Conservation (phyloP, 2,888 invertebrate genomes). For the Apeira syringaria region DNA sequence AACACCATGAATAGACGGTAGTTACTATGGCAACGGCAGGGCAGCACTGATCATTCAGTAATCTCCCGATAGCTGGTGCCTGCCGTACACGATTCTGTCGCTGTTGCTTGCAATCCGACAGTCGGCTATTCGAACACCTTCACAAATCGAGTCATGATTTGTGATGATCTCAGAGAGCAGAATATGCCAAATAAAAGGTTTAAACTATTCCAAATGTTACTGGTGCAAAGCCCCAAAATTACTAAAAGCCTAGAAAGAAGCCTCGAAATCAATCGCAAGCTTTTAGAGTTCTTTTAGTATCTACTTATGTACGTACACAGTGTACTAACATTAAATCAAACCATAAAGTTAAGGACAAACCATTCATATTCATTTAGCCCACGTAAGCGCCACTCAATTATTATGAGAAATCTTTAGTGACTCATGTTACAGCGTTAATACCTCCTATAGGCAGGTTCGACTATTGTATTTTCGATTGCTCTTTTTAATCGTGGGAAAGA, state of each 20-base stretch:
- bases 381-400: slow-evolving; percentile 5
- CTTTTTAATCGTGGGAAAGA: slow-evolving; percentile 38
- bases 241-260: too few relatives aligned
- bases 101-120: neutral
- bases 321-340: too few relatives aligned
- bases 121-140: neutral
- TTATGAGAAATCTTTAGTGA: slow-evolving; percentile 19
- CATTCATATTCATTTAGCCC: slow-evolving; percentile 6
- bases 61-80: slow-evolving; percentile 51
- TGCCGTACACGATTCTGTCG: neutral
- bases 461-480: slow-evolving; percentile 30
- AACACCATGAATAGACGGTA: slow-evolving; percentile 58
- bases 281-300: too few relatives aligned
- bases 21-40: neutral
- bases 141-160: neutral
- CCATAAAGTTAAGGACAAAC: too few relatives aligned
- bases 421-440: slow-evolving; percentile 19
- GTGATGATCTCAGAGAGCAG: too few relatives aligned
- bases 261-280: too few relatives aligned
- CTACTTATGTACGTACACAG: too few relatives aligned
- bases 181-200: too few relatives aligned
- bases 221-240: too few relatives aligned
- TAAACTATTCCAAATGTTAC: too few relatives aligned
- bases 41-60: slow-evolving; percentile 47
- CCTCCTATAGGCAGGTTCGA: slow-evolving; percentile 26